phyloP scores from a whole-genome alignment of 2,113 vertebrate genomes.

The Microcebus jonahi region DNA sequence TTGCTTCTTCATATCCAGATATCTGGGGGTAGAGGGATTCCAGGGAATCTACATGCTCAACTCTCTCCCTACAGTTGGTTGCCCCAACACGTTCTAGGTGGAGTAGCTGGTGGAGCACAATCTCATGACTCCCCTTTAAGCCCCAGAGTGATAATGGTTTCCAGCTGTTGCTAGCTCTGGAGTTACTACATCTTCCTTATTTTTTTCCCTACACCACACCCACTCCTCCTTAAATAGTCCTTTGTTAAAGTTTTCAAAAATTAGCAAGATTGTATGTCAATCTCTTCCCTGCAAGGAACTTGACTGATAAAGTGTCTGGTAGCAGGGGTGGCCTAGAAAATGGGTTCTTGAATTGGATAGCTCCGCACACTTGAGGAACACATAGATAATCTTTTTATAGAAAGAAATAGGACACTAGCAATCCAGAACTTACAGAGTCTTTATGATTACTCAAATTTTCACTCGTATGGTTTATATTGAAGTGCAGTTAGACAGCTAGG shows the following conservation, averaged over 20 bases:
- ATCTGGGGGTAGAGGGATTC: not conserved
- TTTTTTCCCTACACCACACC: not conserved
- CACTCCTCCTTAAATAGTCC: not conserved
- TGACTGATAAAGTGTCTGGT: not conserved
- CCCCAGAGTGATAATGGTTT: not conserved
- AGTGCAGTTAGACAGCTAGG: not conserved
- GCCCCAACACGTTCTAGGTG: not conserved
- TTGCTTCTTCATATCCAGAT: not conserved
- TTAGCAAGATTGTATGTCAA: not conserved
- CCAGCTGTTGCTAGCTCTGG: not conserved
- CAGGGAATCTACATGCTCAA: not conserved
- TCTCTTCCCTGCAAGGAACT: not conserved
- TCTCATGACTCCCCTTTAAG: not conserved
- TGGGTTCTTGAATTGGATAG: not conserved
- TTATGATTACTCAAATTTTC: not conserved
- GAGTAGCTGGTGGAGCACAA: not conserved
- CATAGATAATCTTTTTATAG: not conserved
- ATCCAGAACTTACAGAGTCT: not conserved
- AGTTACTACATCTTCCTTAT: not conserved
- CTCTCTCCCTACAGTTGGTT: not conserved
- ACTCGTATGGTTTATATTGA: not conserved
- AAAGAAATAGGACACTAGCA: not conserved
- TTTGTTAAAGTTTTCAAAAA: not conserved
- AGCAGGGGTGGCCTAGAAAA: not conserved
- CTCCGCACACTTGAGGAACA: not conserved